A percentile compares a stretch with the other conserved stretches of the same genome.
Evolutionary conservation across 92 coral and sea anemone genomes (phyloP).

Genomic region (Epizoanthus fatuus): DNA sequence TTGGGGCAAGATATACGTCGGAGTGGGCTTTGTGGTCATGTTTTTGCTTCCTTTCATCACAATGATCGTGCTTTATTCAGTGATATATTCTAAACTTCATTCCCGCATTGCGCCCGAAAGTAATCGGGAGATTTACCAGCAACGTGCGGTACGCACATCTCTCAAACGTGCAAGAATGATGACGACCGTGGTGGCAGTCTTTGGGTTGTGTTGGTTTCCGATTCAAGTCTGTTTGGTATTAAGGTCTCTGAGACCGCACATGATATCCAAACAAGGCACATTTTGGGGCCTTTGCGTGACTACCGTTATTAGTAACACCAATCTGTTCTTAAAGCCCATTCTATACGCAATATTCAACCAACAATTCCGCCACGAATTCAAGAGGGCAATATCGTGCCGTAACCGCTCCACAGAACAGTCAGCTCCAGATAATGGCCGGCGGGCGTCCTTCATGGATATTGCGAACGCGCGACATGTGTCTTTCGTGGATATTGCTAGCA

Average conservation of each 20-base stretch:
- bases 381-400: background rate
- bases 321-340: constrained; percentile 1
- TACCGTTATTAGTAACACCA: background rate
- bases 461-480: background rate
- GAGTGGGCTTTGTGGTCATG: constrained; percentile 24
- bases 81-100: constrained; percentile 23
- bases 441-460: background rate
- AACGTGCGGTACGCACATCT: constrained; percentile 25
- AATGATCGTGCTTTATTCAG: constrained; percentile 38
- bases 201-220: constrained; percentile 53
- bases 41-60: constrained; percentile 32
- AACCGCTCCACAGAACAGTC: background rate
- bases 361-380: constrained; percentile 3
- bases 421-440: background rate
- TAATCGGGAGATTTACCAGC: constrained; percentile 8
- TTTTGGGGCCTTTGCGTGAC: constrained; percentile 34
- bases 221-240: constrained; percentile 42
- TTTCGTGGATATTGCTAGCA: background rate
- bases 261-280: constrained; percentile 8
- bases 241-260: constrained; percentile 5
- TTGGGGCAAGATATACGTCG: constrained; percentile 24
- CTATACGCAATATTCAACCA: constrained; percentile 7
- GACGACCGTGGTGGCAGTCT: constrained; percentile 41
- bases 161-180: constrained; percentile 41
- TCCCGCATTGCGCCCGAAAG: constrained; percentile 4